Conservation (phyloP, 2,113 vertebrate species). For the Talpa occidentalis region DNA sequence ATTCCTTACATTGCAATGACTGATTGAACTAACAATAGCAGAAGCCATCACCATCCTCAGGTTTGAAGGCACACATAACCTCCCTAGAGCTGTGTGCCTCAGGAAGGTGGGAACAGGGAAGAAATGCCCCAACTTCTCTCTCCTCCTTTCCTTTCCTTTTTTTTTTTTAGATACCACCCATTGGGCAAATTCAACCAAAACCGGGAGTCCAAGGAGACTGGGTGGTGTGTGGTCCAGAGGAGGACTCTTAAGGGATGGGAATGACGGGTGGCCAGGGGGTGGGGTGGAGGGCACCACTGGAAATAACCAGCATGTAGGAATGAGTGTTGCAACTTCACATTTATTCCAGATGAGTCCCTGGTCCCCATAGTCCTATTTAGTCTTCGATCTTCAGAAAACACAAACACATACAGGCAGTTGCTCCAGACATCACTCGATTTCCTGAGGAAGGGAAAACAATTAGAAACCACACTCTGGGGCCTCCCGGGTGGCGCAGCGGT, state of each 20-base stretch:
- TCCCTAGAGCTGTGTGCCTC: neutral
- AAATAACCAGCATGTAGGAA: neutral
- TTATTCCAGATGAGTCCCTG: neutral
- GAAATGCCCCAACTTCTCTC: neutral
- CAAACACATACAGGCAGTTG: neutral
- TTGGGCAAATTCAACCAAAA: neutral
- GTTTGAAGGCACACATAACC: neutral
- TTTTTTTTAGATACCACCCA: neutral
- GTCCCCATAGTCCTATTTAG: conserved; percentile 64
- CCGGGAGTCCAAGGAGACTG: neutral
- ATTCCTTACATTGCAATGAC: neutral
- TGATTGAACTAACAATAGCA: neutral
- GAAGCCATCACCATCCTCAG: neutral
- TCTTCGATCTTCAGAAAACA: conserved; percentile 59
- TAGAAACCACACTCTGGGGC: neutral
- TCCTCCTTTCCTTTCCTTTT: neutral
- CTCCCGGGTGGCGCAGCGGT: no score
- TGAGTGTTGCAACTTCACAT: neutral
- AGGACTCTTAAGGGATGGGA: neutral
- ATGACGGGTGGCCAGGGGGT: neutral
- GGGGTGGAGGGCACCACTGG: neutral
- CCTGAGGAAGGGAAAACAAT: neutral
- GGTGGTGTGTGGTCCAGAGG: no score
- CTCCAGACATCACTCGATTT: conserved; percentile 12
- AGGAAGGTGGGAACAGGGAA: neutral